Conservation (phyloP, 2,888 invertebrate species). For the Crossocerus cetratus region DNA sequence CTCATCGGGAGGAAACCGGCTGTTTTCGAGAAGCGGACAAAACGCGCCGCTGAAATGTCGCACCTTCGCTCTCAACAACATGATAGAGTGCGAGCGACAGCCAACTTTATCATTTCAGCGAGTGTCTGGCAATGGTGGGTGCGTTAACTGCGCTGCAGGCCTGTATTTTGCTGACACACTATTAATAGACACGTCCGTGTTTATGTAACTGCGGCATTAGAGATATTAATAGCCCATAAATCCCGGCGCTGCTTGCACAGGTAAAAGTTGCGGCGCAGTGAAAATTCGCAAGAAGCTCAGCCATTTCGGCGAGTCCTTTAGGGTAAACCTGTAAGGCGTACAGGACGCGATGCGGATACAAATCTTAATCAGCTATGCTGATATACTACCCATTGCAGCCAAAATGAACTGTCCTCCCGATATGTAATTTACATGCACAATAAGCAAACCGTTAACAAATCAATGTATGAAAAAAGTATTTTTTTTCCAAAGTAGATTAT, state of each 20-base stretch:
- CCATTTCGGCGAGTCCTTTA: slow-evolving; percentile 4
- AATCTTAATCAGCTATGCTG: too few species aligned
- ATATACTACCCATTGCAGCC: too few species aligned
- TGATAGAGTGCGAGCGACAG: slow-evolving; percentile 53
- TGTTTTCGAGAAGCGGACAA: slow-evolving; percentile 40
- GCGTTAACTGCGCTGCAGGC: slow-evolving; percentile 50
- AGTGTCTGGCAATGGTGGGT: slow-evolving; percentile 35
- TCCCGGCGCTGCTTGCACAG: slow-evolving; percentile 46
- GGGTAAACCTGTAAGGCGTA: too few species aligned
- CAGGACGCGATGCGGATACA: too few species aligned
- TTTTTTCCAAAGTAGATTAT: too few species aligned
- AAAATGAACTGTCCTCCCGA: too few species aligned
- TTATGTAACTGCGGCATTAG: slow-evolving; percentile 45
- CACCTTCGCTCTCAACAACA: slow-evolving; percentile 52
- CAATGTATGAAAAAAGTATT: too few species aligned
- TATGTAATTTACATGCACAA: too few species aligned
- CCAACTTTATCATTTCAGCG: slow-evolving; percentile 48
- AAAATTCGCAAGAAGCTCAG: slow-evolving; percentile 15
- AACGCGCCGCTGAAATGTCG: slow-evolving; percentile 46
- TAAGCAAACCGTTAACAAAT: too few species aligned
- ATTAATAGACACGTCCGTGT: slow-evolving; percentile 51
- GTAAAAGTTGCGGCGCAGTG: slow-evolving; percentile 30
- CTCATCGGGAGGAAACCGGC: slow-evolving; percentile 10
- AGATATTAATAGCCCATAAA: slow-evolving; percentile 50
- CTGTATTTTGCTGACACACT: slow-evolving; percentile 47